phyloP scores from a whole-genome alignment of 1,140 invertebrate genomes.

The Bilobella aurantiaca region DNA sequence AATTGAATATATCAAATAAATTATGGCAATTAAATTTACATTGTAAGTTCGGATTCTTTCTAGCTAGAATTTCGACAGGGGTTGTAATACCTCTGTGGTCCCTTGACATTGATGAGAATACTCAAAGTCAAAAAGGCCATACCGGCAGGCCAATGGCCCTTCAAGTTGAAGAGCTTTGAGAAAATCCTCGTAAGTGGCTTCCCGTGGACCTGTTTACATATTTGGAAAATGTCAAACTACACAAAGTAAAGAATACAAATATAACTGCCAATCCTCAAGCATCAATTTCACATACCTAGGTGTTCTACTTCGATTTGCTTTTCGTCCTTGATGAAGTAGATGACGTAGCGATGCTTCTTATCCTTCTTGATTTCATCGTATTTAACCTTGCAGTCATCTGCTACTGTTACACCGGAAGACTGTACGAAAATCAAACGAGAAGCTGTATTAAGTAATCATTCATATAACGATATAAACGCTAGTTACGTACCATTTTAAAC shows the following conservation, averaged over 20 bases:
- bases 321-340: conserved; percentile 89
- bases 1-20: conserved; percentile 3
- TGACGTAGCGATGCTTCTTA: conserved; percentile 91
- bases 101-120: conserved; percentile 91
- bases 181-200: conserved; percentile 80
- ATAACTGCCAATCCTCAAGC: neutral
- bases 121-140: conserved; percentile 89
- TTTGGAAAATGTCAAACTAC: neutral
- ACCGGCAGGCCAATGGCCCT: conserved; percentile 80
- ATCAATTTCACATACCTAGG: conserved; percentile 49
- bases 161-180: conserved; percentile 79
- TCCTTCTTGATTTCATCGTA: conserved; percentile 96
- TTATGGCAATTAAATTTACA: too few relatives aligned
- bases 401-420: conserved; percentile 91
- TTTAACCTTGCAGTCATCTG: conserved; percentile 84
- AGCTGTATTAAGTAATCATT: neutral
- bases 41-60: too few relatives aligned
- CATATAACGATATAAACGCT: too few relatives aligned
- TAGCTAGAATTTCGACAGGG: conserved; percentile 6
- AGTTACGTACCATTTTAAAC: too few relatives aligned
- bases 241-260: neutral
- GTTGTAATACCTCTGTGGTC: conserved; percentile 60
- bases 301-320: conserved; percentile 86
- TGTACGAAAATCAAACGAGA: conserved; percentile 45
- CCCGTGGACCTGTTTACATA: conserved; percentile 58